Evolutionary conservation across 1,140 invertebrate species (phyloP).

Genomic region (Ruditapes philippinarum): DNA sequence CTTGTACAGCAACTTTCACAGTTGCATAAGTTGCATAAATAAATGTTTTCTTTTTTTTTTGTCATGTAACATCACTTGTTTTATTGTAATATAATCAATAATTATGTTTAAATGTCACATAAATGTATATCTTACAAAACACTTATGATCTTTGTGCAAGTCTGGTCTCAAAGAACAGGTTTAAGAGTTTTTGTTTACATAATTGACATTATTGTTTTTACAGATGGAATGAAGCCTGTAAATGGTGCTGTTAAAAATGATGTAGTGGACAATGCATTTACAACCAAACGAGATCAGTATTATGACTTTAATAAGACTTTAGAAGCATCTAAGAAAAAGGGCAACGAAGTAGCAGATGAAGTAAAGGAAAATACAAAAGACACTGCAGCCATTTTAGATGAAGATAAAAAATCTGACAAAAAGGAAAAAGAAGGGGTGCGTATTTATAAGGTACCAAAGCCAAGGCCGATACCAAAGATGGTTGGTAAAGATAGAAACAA

Average conservation of each 20-base stretch:
- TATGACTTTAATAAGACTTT: slow-evolving; percentile 69
- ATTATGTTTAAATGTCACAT: no score
- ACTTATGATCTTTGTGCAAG: no score
- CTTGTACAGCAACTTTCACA: no score
- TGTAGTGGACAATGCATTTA: slow-evolving; percentile 57
- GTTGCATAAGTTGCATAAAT: no score
- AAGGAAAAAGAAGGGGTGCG: slow-evolving; percentile 26
- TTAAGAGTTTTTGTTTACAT: no score
- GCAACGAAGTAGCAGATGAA: neutral
- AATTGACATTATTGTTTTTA: neutral
- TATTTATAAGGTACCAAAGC: slow-evolving; percentile 27
- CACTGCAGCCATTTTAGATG: neutral
- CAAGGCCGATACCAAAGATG: slow-evolving; percentile 64
- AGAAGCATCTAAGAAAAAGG: slow-evolving; percentile 53
- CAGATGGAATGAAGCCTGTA: slow-evolving; percentile 27
- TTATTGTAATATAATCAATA: no score
- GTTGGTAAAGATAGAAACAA: slow-evolving; percentile 66
- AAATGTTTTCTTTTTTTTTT: no score
- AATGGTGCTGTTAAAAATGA: slow-evolving; percentile 46
- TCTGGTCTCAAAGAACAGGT: no score
- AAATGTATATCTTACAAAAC: no score
- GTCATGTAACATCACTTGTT: no score
- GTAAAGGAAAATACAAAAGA: slow-evolving; percentile 5
- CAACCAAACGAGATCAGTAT: slow-evolving; percentile 70
- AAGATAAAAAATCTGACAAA: slow-evolving; percentile 40